Evolutionary conservation across 2,888 invertebrate species (phyloP), one percentile per base, ranked within the genome.

Genomic region (Allacma fusca): DNA sequence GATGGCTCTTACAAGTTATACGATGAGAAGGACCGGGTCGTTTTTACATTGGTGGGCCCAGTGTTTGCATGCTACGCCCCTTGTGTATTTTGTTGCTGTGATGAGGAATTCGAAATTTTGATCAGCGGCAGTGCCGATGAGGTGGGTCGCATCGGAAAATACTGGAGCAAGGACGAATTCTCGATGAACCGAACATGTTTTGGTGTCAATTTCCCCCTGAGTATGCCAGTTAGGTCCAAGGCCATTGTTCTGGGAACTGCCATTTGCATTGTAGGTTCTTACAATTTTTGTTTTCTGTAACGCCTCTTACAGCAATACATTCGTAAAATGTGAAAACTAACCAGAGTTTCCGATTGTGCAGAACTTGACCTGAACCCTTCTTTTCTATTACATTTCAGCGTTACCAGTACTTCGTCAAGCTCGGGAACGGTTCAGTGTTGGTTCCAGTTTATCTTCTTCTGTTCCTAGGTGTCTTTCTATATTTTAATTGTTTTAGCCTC

Each of bases 61-160:
- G 70, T 77, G n/a, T 77, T 77, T 44, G 40, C 71, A 16, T 71
- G 59, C 65, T 77, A 77, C 40, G 71, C 76, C 16, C 71, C 76
- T 13, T 77, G 76, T 21, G 71, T 71, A 23, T 77, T 77, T n/a
- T 44, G 50, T 4, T 71, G 70, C 29, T 77, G 71, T 40, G 71
- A 77, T 43, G 76, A 77, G 26, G 50, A 62, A n/a, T 77, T 77
- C 64, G 76, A 72, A 29, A 29, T 77, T 21, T 71, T 64, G 16
- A 16, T 43, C 1, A 50, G 68, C 34, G 65, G 65, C 2, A 50
- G 57, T n/a, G 76, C 71, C 2, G 50, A 77, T 65, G 71, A 71
- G 21, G 65, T 77, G 16, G 68, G 70, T 19, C 26, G 64, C 13
- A 65, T 71, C 24, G 71, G 43, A 0, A 77, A 71, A n/a, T 77